These are phyloP conservation scores for Neodiprion lecontei DNA, from an alignment of 1,140 invertebrate genomes.

Conservation along the genomic window DNA sequence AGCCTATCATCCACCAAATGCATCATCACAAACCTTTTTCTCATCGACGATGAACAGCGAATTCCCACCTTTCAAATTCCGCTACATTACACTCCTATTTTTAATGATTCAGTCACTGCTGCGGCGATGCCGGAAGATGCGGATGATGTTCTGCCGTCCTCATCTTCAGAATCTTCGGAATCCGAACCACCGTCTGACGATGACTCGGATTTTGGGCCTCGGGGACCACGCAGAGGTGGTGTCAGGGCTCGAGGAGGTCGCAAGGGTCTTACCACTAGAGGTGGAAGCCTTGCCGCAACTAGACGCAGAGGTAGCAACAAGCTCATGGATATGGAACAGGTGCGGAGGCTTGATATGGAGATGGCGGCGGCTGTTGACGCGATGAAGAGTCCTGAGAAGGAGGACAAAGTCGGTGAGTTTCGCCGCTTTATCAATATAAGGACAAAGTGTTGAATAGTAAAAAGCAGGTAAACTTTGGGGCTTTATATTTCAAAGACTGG, in stretches of 20 bases:
- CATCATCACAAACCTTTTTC: too few species aligned
- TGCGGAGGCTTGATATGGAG: slow-evolving; percentile 54
- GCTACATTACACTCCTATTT: neutral
- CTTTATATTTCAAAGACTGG: too few species aligned
- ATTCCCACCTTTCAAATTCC: neutral
- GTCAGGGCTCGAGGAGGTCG: slow-evolving; percentile 51
- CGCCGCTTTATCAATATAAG: neutral
- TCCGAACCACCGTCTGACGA: slow-evolving; percentile 53
- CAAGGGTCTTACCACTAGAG: slow-evolving; percentile 56
- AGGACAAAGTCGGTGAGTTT: slow-evolving; percentile 43
- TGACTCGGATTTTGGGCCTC: slow-evolving; percentile 57
- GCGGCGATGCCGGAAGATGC: slow-evolving; percentile 31
- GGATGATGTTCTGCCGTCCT: slow-evolving; percentile 37
- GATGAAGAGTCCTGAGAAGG: slow-evolving; percentile 57
- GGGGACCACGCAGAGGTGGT: slow-evolving; percentile 40
- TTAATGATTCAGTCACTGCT: neutral
- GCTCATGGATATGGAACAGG: slow-evolving; percentile 56
- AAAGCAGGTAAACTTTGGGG: too few species aligned
- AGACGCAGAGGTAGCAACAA: slow-evolving; percentile 51
- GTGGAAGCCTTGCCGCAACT: slow-evolving; percentile 46
- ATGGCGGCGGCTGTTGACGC: slow-evolving; percentile 59
- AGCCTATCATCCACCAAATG: too few species aligned
- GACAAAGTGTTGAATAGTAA: neutral
- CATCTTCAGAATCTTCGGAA: slow-evolving; percentile 52
- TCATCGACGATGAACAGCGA: too few species aligned